These are phyloP conservation scores for Drosophila sturtevanti DNA, from an alignment of 1,140 invertebrate genomes.

Conservation along the genomic window DNA sequence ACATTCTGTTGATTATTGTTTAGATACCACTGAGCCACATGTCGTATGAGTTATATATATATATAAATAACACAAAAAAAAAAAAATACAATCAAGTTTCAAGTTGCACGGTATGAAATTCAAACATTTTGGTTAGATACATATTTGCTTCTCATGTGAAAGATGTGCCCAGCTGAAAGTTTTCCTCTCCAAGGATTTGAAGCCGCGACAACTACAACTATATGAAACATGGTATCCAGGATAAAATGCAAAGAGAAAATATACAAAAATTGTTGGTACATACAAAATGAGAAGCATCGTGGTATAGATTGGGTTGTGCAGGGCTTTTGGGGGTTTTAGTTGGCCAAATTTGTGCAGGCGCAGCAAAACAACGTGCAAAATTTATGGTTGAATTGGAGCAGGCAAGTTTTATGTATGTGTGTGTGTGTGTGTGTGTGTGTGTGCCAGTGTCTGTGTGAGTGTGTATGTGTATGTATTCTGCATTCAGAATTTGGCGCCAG, in stretches of 20 bases:
- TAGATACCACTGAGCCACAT: neutral
- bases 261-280: neutral
- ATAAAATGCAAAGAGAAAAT: neutral
- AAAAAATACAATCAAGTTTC: neutral
- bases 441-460: neutral
- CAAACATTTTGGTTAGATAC: neutral
- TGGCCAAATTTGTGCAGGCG: slow-evolving; percentile 46
- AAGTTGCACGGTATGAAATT: neutral
- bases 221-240: neutral
- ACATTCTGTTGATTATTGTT: too few relatives aligned
- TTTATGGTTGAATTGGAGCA: slow-evolving; percentile 61
- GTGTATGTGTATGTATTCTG: neutral
- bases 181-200: neutral
- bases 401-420: slow-evolving; percentile 26
- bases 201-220: neutral
- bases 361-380: slow-evolving; percentile 70
- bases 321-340: neutral
- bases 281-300: neutral
- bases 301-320: neutral
- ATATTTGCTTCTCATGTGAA: neutral
- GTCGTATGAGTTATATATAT: neutral
- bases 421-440: slow-evolving; percentile 20
- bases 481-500: slow-evolving; percentile 5
- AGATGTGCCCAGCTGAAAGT: neutral
- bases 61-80: neutral